phyloP scores from a whole-genome alignment of 2,113 vertebrate genomes.

The Larimichthys crocea region DNA sequence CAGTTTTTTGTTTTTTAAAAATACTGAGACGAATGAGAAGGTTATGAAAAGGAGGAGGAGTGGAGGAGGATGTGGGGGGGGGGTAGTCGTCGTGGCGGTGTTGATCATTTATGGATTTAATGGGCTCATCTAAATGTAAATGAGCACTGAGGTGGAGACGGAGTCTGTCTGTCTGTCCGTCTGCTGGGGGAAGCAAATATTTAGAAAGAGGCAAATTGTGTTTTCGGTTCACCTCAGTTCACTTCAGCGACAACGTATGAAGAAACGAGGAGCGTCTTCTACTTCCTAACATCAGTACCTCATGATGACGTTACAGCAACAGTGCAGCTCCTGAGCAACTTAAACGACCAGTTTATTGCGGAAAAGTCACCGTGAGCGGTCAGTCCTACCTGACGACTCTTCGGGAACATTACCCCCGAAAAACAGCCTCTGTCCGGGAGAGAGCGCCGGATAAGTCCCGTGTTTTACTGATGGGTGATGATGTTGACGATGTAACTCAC shows the following conservation, averaged over 20 bases:
- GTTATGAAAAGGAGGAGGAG: conserved; percentile 9
- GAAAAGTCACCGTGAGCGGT: too few relatives aligned
- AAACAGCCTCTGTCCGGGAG: too few relatives aligned
- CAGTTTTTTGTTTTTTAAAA: neutral
- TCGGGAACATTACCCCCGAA: too few relatives aligned
- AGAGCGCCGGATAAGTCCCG: too few relatives aligned
- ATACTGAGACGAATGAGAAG: conserved; percentile 37
- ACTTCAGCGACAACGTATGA: neutral
- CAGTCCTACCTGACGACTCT: too few relatives aligned
- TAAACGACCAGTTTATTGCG: too few relatives aligned
- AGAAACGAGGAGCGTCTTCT: neutral
- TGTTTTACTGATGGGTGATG: too few relatives aligned
- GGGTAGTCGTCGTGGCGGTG: neutral
- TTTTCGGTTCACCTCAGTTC: conserved; percentile 13
- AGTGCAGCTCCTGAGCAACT: too few relatives aligned
- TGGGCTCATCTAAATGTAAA: conserved; percentile 81
- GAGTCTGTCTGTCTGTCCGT: conserved; percentile 3
- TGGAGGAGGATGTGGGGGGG: neutral
- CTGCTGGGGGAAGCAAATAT: conserved; percentile 30
- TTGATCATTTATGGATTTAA: conserved; percentile 64
- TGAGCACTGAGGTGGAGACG: conserved; percentile 45
- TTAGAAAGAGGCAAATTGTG: conserved; percentile 30
- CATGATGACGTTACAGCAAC: too few relatives aligned
- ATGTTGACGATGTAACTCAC: too few relatives aligned
- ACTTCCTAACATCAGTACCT: neutral